phyloP scores from a whole-genome alignment of 2,113 vertebrate genomes.

The Caranx ignobilis region DNA sequence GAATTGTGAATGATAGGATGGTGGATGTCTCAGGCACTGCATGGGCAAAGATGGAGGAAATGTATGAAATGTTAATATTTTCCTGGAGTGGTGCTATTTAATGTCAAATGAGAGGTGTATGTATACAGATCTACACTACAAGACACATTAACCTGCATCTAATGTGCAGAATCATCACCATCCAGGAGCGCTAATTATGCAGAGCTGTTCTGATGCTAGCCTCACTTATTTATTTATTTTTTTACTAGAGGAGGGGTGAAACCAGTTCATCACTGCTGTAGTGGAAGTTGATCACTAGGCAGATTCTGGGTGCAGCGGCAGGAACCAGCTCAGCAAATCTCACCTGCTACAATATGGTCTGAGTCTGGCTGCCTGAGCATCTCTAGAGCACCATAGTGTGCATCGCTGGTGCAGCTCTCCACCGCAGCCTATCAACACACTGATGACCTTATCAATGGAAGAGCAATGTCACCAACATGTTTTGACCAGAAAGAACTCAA shows the following conservation, averaged over 20 bases:
- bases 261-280: conserved; percentile 72
- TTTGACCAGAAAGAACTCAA: conserved; percentile 39
- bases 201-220: conserved; percentile 53
- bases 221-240: not conserved
- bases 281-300: conserved; percentile 82
- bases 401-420: conserved; percentile 63
- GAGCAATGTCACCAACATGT: conserved; percentile 78
- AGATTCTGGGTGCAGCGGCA: conserved; percentile 76
- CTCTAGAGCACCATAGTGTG: conserved; percentile 56
- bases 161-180: conserved; percentile 65
- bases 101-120: conserved; percentile 17
- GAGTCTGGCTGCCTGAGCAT: conserved; percentile 65
- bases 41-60: conserved; percentile 27
- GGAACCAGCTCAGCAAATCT: conserved; percentile 82
- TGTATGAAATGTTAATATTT: conserved; percentile 56
- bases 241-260: conserved; percentile 49
- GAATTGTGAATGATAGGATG: conserved; percentile 40
- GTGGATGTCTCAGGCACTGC: conserved; percentile 6
- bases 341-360: conserved; percentile 75
- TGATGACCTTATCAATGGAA: conserved; percentile 83
- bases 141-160: conserved; percentile 34
- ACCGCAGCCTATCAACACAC: conserved; percentile 72
- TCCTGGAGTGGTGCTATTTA: conserved; percentile 29
- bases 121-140: conserved; percentile 19
- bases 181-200: conserved; percentile 67